phyloP scores from a whole-genome alignment of 1,140 invertebrate species.

The Drosophila bifasciata region DNA sequence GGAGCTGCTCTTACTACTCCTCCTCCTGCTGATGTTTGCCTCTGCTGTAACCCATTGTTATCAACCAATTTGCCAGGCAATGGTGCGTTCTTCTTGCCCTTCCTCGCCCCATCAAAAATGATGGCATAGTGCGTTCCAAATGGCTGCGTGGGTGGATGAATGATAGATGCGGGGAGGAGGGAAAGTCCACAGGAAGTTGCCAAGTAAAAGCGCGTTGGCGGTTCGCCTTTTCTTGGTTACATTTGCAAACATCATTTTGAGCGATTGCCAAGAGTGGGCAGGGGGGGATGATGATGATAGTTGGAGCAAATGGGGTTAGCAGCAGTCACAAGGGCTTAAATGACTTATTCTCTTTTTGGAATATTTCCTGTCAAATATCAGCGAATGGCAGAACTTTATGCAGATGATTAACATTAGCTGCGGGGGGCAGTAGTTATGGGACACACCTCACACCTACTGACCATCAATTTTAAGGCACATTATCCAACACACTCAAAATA shows the following conservation, averaged over 20 bases:
- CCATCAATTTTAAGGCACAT: neutral
- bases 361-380: neutral
- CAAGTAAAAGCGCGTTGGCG: conserved; percentile 38
- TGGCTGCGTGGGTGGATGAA: no score
- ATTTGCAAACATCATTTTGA: conserved; percentile 71
- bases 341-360: conserved; percentile 22
- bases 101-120: no score
- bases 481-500: conserved; percentile 11
- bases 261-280: conserved; percentile 48
- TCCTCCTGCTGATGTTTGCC: conserved; percentile 34
- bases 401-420: conserved; percentile 1
- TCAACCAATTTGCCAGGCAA: conserved; percentile 67
- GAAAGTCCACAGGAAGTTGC: conserved; percentile 39
- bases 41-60: conserved; percentile 51
- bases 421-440: neutral
- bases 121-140: no score
- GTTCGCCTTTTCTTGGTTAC: conserved; percentile 54
- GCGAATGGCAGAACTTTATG: neutral
- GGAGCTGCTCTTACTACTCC: neutral
- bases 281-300: no score
- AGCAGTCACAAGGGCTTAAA: conserved; percentile 20
- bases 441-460: neutral
- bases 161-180: neutral
- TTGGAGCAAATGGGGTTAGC: neutral
- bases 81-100: conserved; percentile 17